These are phyloP conservation scores for Mesitornis unicolor DNA, from an alignment of 2,113 vertebrate species.

Conservation along the genomic window DNA sequence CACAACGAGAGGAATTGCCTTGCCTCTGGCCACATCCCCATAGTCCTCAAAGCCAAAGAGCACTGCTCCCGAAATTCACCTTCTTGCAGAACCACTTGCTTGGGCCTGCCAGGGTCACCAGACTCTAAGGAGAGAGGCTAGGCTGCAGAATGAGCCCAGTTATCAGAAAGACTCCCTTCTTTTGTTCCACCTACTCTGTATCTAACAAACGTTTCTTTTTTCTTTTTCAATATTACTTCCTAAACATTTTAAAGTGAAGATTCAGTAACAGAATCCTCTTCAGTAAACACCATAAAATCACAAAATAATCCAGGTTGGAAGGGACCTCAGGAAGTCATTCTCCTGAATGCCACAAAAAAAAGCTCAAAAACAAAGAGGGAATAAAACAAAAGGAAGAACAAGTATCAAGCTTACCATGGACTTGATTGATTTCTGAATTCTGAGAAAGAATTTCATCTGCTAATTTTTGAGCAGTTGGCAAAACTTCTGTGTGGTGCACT, in stretches of 20 bases:
- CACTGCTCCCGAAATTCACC: not conserved
- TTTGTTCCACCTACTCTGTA: not conserved
- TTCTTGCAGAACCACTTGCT: not conserved
- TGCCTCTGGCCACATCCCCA: not conserved
- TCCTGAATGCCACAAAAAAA: not conserved
- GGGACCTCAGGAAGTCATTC: not conserved
- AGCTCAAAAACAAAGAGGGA: not conserved
- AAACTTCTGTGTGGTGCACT: slow-evolving; percentile 97
- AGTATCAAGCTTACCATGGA: slow-evolving; percentile 79
- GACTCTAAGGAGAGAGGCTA: not conserved
- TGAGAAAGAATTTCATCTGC: slow-evolving; percentile 98
- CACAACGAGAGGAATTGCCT: not conserved
- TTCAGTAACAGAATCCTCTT: not conserved
- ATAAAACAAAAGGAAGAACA: not conserved
- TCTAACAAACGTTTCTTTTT: not conserved
- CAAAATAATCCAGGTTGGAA: not conserved
- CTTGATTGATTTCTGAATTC: slow-evolving; percentile 99
- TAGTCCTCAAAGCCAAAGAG: not conserved
- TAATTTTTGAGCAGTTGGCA: slow-evolving; percentile 96
- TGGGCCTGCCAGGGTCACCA: not conserved
- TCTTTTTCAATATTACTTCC: not conserved
- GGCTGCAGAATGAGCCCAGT: not conserved
- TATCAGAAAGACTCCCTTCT: not conserved
- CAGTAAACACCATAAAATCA: not conserved
- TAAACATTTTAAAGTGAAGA: not conserved